Conservation (phyloP, 92 coral and sea anemone species). For the Porites divaricata region DNA sequence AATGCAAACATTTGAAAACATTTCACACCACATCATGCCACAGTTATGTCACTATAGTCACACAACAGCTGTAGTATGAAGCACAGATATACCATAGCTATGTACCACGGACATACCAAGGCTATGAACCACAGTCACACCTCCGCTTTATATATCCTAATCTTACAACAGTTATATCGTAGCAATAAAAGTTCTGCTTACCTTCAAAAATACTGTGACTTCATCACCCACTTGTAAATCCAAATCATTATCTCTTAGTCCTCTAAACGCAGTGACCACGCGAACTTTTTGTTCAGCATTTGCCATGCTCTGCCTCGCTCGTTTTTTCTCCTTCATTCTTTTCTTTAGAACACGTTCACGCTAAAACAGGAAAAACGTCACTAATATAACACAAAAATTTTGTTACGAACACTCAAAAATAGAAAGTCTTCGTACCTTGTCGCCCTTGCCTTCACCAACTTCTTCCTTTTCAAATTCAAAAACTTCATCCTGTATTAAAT, state of each 20-base stretch:
- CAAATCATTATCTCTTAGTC: conserved; percentile 60
- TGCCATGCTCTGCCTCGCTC: conserved; percentile 64
- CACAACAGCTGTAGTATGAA: neutral
- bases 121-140: neutral
- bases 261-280: conserved; percentile 82
- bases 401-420: neutral
- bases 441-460: conserved; percentile 33
- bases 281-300: conserved; percentile 77
- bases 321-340: conserved; percentile 84
- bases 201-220: conserved; percentile 72
- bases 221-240: conserved; percentile 88
- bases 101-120: too few species aligned
- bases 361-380: conserved; percentile 27
- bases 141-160: too few species aligned
- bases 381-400: too few species aligned
- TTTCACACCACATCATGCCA: too few species aligned
- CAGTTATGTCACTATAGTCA: too few species aligned
- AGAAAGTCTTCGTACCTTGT: conserved; percentile 46
- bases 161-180: neutral
- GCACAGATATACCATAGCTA: neutral
- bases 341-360: conserved; percentile 83
- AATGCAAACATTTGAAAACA: too few species aligned
- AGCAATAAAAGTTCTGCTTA: conserved; percentile 3
- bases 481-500: conserved; percentile 26
- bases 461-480: conserved; percentile 18